Evolutionary conservation across 2,113 vertebrate species (phyloP), one percentile per base, ranked within the genome.

Genomic region (Crotalus tigris): DNA sequence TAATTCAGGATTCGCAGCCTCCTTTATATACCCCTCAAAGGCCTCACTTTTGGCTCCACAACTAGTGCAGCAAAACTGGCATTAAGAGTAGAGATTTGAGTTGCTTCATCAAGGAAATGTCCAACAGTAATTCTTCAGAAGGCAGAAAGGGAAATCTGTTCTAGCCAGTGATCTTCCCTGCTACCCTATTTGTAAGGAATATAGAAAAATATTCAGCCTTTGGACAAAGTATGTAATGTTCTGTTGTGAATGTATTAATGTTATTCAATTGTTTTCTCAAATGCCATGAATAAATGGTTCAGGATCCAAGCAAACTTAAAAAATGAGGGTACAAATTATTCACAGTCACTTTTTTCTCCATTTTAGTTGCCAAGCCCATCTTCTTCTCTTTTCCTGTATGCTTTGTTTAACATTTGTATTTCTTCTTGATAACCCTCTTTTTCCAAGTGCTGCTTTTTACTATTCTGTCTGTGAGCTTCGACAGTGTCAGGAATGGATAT

Each of bases 401-500:
- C 99, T 97, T 98, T 97, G 51, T 99, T 99, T 90, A 99, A 96
- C 95, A 99, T 92, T 95, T 99, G 99, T 81, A 99, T 99, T 94
- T 99, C 99, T 95, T 99, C 99, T 61, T 97, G 98, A 96, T 99
- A 98, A 6, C 99, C 99, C 0, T 96, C 97, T 91, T 95, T 97
- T 44, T 98, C 98, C 93, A 97, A 95, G 11, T 93, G 98, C 96
- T 99, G 99, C 94, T 97, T 96, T 21, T 97, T 97, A 96, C 99
- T 99, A 91, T 99, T 99, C 95, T 97, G 98, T 92, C 99, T 98
- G 64, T 99, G 99, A 1, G 99, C 99, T 95, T 99, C 99, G 0
- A 99, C 99, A 0, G 99, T 99, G 97, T 99, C 99, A 0, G 99
- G 99, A 92, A 99, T 99, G n/a, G 98, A 98, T 96, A 99, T 99